These are phyloP conservation scores for Fistularia commersonii DNA, from an alignment of 2,797 vertebrate genomes.

Conservation along the genomic window DNA sequence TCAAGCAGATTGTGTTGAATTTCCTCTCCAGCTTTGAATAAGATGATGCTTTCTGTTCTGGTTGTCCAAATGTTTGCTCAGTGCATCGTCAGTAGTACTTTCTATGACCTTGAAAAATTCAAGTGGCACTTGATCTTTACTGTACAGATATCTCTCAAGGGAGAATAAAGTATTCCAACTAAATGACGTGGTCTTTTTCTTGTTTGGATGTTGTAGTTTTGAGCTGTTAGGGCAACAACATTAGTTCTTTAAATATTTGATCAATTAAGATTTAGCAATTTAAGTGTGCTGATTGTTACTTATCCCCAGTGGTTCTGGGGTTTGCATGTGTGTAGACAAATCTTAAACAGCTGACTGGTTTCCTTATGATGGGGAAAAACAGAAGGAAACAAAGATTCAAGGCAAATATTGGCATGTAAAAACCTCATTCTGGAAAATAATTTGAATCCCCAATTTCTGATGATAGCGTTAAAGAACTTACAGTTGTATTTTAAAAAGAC, in stretches of 20 bases:
- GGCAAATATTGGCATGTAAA: too few species aligned
- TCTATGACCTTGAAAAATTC: constrained; percentile 63
- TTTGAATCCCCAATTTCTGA: neutral
- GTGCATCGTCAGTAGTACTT: constrained; percentile 69
- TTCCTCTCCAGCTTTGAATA: constrained; percentile 83
- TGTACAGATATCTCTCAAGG: constrained; percentile 83
- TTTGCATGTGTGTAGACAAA: too few species aligned
- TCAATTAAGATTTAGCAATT: too few species aligned
- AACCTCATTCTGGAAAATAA: neutral
- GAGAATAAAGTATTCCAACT: constrained; percentile 83
- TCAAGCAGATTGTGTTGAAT: constrained; percentile 87
- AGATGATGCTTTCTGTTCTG: constrained; percentile 38
- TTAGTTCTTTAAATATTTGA: too few species aligned
- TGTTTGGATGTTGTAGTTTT: constrained; percentile 1
- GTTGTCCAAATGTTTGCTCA: constrained; percentile 64
- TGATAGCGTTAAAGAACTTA: neutral
- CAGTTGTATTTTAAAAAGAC: too few species aligned
- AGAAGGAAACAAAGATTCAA: too few species aligned
- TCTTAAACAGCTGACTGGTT: too few species aligned
- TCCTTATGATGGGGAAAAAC: too few species aligned
- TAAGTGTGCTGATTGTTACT: too few species aligned
- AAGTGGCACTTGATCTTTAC: constrained; percentile 75
- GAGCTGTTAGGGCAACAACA: too few species aligned
- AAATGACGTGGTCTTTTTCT: constrained; percentile 6
- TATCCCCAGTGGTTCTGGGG: too few species aligned